A percentile compares a stretch with the other conserved stretches of the same genome.
These are phyloP conservation scores for Benthosema pterotum DNA, from an alignment of 2,797 vertebrate genomes.

Conservation along the genomic window DNA sequence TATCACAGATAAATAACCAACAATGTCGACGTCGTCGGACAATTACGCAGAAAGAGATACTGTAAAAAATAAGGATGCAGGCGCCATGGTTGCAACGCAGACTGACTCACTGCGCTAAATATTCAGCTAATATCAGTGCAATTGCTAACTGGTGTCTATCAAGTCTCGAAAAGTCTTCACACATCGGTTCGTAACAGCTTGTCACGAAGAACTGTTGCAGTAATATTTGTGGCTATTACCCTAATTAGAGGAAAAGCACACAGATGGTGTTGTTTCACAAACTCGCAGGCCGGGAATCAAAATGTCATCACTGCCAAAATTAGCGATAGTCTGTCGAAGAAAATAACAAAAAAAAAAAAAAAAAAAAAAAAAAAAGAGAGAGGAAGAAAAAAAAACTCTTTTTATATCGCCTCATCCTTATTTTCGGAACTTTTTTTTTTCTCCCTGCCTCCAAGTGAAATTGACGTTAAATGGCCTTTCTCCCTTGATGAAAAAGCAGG, in stretches of 20 bases:
- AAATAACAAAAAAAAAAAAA: constrained; percentile 37
- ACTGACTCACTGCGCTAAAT: constrained; percentile 21
- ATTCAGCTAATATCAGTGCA: constrained; percentile 60
- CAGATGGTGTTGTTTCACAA: constrained; percentile 85
- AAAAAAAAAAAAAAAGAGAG: too few species aligned
- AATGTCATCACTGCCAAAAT: constrained; percentile 83
- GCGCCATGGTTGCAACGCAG: constrained; percentile 45
- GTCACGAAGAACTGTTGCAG: constrained; percentile 80
- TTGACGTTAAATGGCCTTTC: constrained; percentile 76
- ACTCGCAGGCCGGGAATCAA: constrained; percentile 81
- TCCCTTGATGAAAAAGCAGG: constrained; percentile 74
- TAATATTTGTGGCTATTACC: constrained; percentile 85
- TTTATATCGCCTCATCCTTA: constrained; percentile 56
- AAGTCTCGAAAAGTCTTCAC: constrained; percentile 68
- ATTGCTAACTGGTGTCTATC: constrained; percentile 69
- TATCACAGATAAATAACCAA: constrained; percentile 4
- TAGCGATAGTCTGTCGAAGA: constrained; percentile 74
- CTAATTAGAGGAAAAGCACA: constrained; percentile 84
- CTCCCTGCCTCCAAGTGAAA: constrained; percentile 56
- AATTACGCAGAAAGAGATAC: constrained; percentile 2
- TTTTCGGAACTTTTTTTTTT: constrained; percentile 59
- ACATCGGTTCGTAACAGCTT: constrained; percentile 81
- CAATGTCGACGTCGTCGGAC: too few species aligned
- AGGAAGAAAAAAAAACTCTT: constrained; percentile 46
- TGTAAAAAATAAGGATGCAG: constrained; percentile 26